Percentiles rank a stretch among this genome's conserved stretches.
phyloP scores from a whole-genome alignment of 2,888 invertebrate species.

The Drosophila mettleri region DNA sequence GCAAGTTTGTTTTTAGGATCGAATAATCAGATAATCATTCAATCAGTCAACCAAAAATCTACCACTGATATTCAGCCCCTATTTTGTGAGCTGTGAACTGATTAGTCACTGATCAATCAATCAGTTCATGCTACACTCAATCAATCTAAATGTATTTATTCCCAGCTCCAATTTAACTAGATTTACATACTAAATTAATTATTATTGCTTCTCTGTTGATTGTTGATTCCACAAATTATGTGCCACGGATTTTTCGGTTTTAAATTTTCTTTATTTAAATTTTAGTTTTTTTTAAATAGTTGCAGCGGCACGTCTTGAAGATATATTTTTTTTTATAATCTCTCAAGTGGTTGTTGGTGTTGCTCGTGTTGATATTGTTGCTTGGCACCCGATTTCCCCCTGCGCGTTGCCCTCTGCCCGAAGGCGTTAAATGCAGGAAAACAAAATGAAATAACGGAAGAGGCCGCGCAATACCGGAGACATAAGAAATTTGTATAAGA shows the following conservation, averaged over 20 bases:
- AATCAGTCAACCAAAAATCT: background rate
- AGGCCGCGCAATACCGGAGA: constrained; percentile 34
- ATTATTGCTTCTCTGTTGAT: constrained; percentile 12
- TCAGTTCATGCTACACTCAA: background rate
- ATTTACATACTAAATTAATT: constrained; percentile 13
- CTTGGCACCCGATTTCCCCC: constrained; percentile 11
- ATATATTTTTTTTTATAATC: no score
- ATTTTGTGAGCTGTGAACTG: background rate
- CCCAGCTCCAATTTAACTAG: constrained; percentile 1
- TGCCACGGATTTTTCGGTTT: constrained; percentile 2
- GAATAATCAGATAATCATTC: background rate
- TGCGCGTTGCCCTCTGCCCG: constrained; percentile 37
- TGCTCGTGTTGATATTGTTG: constrained; percentile 34
- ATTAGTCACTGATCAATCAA: background rate
- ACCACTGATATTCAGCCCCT: background rate
- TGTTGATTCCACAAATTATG: constrained; percentile 17
- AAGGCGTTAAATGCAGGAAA: constrained; percentile 75
- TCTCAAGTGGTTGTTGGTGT: constrained; percentile 60
- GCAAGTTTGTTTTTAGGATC: no score
- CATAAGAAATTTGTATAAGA: constrained; percentile 43
- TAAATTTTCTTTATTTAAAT: constrained; percentile 17
- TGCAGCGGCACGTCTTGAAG: constrained; percentile 18
- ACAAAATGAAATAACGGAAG: constrained; percentile 57
- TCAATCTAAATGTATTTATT: no score
- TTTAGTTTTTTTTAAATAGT: constrained; percentile 5